Evolutionary conservation across 2,113 vertebrate species (phyloP), one percentile per base, ranked within the genome.

Genomic region (Podarcis raffonei): DNA sequence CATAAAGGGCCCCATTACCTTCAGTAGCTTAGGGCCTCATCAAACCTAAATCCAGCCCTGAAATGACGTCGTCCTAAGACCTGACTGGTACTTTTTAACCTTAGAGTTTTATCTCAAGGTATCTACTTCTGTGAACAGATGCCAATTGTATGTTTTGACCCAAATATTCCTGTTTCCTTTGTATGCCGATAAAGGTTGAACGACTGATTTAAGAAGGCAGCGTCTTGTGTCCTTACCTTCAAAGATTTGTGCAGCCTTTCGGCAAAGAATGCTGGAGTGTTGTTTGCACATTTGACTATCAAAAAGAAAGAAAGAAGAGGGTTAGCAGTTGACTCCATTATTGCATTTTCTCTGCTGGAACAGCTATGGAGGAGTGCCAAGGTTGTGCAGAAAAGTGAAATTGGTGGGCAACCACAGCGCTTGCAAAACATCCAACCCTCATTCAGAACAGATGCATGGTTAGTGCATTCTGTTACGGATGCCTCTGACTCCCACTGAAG

Each of bases 201-300:
- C 8, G 48, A 48, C 48, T 1, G 48, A 48, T 48, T 48, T 1
- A 11, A 48, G 48, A 48, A 62, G 59, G 59, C 16, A 62, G 59
- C 16, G 1, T 20, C 59, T 62, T 15, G 16, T 20, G 18, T 37
- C 25, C 85, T 53, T 95, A 98, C 98, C 98, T 98, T 92, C 96
- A 99, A 95, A 93, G 98, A 93, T 4, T 96, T 97, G 93, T 98
- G 75, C 37, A 99, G 97, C 83, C 97, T 96, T 92, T 96, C 96
- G 39, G 98, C 98, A 90, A 98, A 98, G 95, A 97, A 99, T 57
- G 74, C 97, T 0, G 98, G 94, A 0, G 95, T 97, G 92, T 97
- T 97, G 94, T 94, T 98, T 85, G 96, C 97, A 93, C 98, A 99
- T 90, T 96, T 97, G 91, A 98, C 98, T 98, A 85, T 91, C 42